These are phyloP conservation scores for Andrena dorsata DNA, from an alignment of 2,888 invertebrate genomes.

Conservation along the genomic window DNA sequence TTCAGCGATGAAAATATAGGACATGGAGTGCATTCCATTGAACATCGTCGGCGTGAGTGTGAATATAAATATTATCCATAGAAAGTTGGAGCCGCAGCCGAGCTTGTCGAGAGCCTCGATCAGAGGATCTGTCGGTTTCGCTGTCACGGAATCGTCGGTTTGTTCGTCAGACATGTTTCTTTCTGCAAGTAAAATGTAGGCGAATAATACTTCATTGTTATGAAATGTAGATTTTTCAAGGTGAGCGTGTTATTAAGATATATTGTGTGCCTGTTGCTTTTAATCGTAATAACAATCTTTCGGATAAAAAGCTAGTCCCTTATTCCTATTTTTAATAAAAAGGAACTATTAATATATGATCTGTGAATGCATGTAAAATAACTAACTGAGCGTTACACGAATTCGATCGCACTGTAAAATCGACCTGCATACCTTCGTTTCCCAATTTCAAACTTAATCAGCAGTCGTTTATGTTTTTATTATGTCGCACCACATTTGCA, in stretches of 20 bases:
- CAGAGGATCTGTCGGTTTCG: slow-evolving; percentile 65
- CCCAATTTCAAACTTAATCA: background rate
- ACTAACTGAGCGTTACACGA: background rate
- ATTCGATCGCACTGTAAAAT: background rate
- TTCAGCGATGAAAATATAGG: slow-evolving; percentile 86
- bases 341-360: background rate
- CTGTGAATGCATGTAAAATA: background rate
- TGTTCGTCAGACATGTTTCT: slow-evolving; percentile 18
- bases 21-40: slow-evolving; percentile 87
- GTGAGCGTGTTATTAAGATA: no score
- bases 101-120: slow-evolving; percentile 70
- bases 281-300: no score
- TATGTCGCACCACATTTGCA: background rate
- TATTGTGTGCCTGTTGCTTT: no score
- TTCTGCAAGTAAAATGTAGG: background rate
- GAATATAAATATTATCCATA: slow-evolving; percentile 85
- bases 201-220: background rate
- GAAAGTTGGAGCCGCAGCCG: slow-evolving; percentile 76
- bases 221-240: background rate
- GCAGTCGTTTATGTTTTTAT: background rate
- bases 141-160: background rate
- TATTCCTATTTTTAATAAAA: background rate
- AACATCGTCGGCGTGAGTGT: slow-evolving; percentile 86
- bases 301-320: no score
- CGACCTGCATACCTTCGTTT: background rate